phyloP scores from a whole-genome alignment of 2,888 invertebrate species.

The Dendrolimus houi region DNA sequence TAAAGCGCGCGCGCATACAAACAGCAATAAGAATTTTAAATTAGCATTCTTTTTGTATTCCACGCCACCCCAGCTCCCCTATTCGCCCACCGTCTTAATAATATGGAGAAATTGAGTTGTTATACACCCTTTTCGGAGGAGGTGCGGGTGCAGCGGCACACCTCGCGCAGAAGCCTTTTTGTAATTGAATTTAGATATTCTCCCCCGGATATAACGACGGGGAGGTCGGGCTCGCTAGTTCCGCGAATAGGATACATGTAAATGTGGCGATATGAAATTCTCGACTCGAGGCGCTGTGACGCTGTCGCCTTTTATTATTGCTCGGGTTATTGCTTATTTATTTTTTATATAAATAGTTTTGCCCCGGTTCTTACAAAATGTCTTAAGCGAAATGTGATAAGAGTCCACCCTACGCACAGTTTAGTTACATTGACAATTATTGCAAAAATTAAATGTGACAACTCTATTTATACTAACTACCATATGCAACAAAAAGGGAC shows the following conservation, averaged over 20 bases:
- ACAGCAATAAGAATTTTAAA: constrained; percentile 74
- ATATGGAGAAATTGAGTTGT: constrained; percentile 75
- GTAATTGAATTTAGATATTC: constrained; percentile 76
- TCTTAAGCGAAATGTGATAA: constrained; percentile 17
- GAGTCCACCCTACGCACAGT: constrained; percentile 4
- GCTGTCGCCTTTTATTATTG: constrained; percentile 37
- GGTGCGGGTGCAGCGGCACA: constrained; percentile 70
- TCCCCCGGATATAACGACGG: constrained; percentile 60
- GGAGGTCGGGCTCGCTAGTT: constrained; percentile 55
- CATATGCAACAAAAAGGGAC: too few species aligned
- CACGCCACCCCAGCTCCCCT: constrained; percentile 54
- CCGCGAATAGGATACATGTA: constrained; percentile 48
- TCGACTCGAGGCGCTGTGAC: constrained; percentile 38
- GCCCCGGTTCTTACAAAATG: constrained; percentile 8
- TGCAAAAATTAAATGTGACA: too few species aligned
- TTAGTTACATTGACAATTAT: too few species aligned
- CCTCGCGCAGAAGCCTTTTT: constrained; percentile 68
- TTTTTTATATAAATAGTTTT: constrained; percentile 7
- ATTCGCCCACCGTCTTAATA: constrained; percentile 67
- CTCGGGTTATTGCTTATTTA: constrained; percentile 24
- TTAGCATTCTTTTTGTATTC: constrained; percentile 75
- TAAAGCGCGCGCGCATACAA: constrained; percentile 73
- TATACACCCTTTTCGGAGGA: constrained; percentile 68
- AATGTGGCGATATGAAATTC: constrained; percentile 61
- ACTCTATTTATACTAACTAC: too few species aligned